phyloP scores from a whole-genome alignment of 1,140 invertebrate genomes.

The Drosophila repleta region DNA sequence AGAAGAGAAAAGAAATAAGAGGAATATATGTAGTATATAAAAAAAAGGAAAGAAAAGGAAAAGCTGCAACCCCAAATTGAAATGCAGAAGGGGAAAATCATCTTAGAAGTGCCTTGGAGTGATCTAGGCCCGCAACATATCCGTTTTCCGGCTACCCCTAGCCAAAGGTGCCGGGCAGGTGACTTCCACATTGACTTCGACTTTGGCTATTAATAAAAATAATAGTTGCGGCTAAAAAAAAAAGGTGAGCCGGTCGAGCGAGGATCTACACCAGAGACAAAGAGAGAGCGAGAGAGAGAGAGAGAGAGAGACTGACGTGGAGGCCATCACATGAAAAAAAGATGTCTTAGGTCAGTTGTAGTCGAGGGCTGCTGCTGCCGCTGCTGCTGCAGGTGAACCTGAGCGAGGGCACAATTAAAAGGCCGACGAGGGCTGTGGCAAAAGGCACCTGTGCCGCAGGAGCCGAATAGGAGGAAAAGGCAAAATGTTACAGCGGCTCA shows the following conservation, averaged over 20 bases:
- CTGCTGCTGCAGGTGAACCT: slow-evolving; percentile 69
- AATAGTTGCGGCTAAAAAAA: slow-evolving; percentile 72
- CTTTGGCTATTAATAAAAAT: slow-evolving; percentile 82
- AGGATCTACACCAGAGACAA: slow-evolving; percentile 18
- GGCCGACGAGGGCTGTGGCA: slow-evolving; percentile 54
- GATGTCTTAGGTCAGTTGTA: slow-evolving; percentile 79
- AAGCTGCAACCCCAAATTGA: slow-evolving; percentile 72
- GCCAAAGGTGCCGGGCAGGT: slow-evolving; percentile 65
- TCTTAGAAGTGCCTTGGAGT: slow-evolving; percentile 57
- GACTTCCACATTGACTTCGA: slow-evolving; percentile 65
- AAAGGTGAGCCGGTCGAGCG: slow-evolving; percentile 65
- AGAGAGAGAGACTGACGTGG: slow-evolving; percentile 14
- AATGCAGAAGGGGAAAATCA: slow-evolving; percentile 57
- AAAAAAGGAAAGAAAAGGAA: slow-evolving; percentile 31
- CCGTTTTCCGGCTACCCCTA: slow-evolving; percentile 79
- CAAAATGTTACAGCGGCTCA: slow-evolving; percentile 74
- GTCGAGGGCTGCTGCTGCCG: slow-evolving; percentile 3
- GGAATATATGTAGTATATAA: slow-evolving; percentile 11
- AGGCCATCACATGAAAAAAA: slow-evolving; percentile 73
- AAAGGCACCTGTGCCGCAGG: slow-evolving; percentile 53
- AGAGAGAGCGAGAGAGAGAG: not conserved
- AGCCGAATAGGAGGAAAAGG: slow-evolving; percentile 17
- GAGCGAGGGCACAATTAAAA: slow-evolving; percentile 74
- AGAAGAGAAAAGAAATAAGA: slow-evolving; percentile 21
- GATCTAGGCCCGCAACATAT: slow-evolving; percentile 60